Conservation (phyloP, 2,113 vertebrate species). For the Limnothrissa miodon region DNA sequence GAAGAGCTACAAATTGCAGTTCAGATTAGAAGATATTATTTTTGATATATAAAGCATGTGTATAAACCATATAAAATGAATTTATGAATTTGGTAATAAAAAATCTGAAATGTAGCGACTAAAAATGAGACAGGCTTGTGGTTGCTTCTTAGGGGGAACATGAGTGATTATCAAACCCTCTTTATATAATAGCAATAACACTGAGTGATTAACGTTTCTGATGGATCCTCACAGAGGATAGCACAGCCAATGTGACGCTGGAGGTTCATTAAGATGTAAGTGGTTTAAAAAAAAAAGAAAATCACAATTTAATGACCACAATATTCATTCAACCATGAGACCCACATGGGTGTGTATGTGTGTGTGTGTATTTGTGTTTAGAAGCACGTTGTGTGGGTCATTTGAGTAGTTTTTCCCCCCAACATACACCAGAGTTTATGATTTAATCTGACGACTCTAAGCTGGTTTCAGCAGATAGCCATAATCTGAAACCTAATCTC, state of each 20-base stretch:
- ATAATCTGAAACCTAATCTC: slow-evolving; percentile 7
- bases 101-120: neutral
- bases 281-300: no score
- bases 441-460: neutral
- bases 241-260: neutral
- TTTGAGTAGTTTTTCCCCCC: neutral
- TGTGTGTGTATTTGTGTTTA: neutral
- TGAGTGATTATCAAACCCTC: neutral
- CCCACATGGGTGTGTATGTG: slow-evolving; percentile 17
- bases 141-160: neutral
- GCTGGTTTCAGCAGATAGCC: neutral
- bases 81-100: neutral
- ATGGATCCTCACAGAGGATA: neutral
- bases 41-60: no score
- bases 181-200: neutral
- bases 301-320: neutral
- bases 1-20: no score
- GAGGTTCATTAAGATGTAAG: neutral
- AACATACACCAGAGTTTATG: neutral
- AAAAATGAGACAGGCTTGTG: neutral
- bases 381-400: neutral
- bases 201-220: neutral
- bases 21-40: no score
- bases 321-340: neutral
- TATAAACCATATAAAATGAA: no score